A percentile compares a stretch with the other conserved stretches of the same genome.
Evolutionary conservation across 2,797 vertebrate species (phyloP).

Genomic region (Hydrocynus forskahlii): DNA sequence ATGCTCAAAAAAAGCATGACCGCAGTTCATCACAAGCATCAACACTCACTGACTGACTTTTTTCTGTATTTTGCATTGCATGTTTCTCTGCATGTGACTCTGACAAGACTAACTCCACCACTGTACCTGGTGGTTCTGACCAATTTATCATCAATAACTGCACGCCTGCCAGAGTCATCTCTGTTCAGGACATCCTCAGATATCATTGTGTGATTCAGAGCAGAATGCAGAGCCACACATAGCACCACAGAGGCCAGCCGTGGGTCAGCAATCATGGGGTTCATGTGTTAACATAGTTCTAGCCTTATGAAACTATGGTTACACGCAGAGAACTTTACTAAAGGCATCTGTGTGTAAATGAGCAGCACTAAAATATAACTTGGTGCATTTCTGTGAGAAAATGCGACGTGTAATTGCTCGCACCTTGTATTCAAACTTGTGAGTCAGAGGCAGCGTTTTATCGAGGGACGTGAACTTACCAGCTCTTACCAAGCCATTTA

Average conservation of each 20-base stretch:
- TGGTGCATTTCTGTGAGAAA: too few species aligned
- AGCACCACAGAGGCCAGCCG: neutral
- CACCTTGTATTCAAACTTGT: too few species aligned
- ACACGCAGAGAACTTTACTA: too few species aligned
- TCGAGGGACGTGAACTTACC: too few species aligned
- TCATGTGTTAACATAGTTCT: neutral
- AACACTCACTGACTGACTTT: neutral
- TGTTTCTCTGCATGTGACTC: constrained; percentile 37
- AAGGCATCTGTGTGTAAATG: too few species aligned
- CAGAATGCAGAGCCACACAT: constrained; percentile 40
- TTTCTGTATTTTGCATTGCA: constrained; percentile 9
- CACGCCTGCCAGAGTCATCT: constrained; percentile 37
- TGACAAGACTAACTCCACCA: neutral
- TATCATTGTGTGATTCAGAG: constrained; percentile 14
- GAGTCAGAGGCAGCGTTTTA: too few species aligned
- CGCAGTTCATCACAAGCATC: neutral
- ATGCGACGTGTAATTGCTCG: too few species aligned
- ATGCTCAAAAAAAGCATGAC: constrained; percentile 7
- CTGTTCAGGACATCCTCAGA: neutral
- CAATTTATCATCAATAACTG: constrained; percentile 39
- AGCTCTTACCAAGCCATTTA: too few species aligned
- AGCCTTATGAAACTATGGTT: neutral
- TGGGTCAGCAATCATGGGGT: neutral
- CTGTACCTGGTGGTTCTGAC: constrained; percentile 11
- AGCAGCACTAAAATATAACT: too few species aligned